phyloP scores from a whole-genome alignment of 2,797 vertebrate genomes.

The Hoplostethus mediterraneus region DNA sequence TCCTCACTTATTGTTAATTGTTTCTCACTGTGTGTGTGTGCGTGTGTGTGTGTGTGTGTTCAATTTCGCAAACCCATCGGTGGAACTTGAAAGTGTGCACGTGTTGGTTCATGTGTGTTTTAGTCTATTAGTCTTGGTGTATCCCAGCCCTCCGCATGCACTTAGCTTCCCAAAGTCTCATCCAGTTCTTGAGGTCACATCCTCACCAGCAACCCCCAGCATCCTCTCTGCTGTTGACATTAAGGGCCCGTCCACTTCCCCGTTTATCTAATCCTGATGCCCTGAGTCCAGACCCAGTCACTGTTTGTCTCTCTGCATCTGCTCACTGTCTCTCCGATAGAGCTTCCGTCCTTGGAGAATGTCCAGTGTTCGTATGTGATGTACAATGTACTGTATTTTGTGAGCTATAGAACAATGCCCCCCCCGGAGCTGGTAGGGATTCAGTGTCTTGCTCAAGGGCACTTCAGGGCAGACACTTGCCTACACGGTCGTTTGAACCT shows the following conservation, averaged over 20 bases:
- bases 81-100: too few species aligned
- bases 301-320: conserved; percentile 20
- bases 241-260: conserved; percentile 65
- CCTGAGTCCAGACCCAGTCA: conserved; percentile 36
- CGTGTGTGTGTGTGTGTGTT: conserved; percentile 14
- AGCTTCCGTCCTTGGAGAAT: conserved; percentile 7
- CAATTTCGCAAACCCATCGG: too few species aligned
- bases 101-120: background rate
- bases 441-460: too few species aligned
- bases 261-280: conserved; percentile 52
- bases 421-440: too few species aligned
- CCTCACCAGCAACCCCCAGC: conserved; percentile 28
- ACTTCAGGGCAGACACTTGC: too few species aligned
- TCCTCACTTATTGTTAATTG: conserved; percentile 30
- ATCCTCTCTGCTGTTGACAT: conserved; percentile 68
- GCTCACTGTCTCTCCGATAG: conserved; percentile 25
- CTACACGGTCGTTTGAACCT: too few species aligned
- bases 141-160: background rate
- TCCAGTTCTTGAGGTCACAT: conserved; percentile 54
- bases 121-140: conserved; percentile 13
- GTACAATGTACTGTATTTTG: background rate
- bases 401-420: too few species aligned
- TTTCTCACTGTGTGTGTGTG: conserved; percentile 8
- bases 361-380: background rate
- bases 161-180: conserved; percentile 35